These are phyloP conservation scores for Xerus rutilus DNA, from an alignment of 2,797 vertebrate genomes.

Conservation along the genomic window DNA sequence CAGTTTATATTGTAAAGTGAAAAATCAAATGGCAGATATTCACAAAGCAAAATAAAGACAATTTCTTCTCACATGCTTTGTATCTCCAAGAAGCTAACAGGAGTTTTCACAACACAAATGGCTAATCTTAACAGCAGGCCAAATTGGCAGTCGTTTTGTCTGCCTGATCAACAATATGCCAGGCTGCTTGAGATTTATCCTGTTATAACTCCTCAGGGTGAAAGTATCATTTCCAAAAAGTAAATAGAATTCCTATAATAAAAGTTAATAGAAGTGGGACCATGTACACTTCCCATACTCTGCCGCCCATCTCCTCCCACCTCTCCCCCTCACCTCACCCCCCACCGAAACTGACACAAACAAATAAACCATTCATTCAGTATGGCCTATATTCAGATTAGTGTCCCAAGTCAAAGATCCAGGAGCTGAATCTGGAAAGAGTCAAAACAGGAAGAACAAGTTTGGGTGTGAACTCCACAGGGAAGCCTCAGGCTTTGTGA, in stretches of 20 bases:
- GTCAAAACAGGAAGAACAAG: slow-evolving; percentile 79
- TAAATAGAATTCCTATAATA: slow-evolving; percentile 25
- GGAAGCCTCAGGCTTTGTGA: slow-evolving; percentile 49
- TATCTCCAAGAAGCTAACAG: slow-evolving; percentile 72
- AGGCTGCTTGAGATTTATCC: slow-evolving; percentile 21
- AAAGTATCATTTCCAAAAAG: slow-evolving; percentile 60
- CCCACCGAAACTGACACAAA: neutral
- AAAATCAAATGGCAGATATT: slow-evolving; percentile 73
- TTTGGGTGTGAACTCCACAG: slow-evolving; percentile 66
- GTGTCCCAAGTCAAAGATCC: slow-evolving; percentile 43
- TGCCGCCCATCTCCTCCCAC: too few relatives aligned
- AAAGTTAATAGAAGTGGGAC: neutral
- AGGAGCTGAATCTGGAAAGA: slow-evolving; percentile 56
- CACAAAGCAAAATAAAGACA: slow-evolving; percentile 76
- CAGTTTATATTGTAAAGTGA: slow-evolving; percentile 64
- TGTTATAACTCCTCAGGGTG: neutral
- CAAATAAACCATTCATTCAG: neutral
- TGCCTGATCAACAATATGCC: slow-evolving; percentile 60
- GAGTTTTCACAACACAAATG: slow-evolving; percentile 77
- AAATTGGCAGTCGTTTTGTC: slow-evolving; percentile 54
- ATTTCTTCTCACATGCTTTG: slow-evolving; percentile 67
- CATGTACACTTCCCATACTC: neutral
- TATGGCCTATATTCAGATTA: neutral
- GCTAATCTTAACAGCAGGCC: slow-evolving; percentile 66
- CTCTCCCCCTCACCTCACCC: rapidly evolving